Percentiles rank a stretch among this genome's conserved stretches.
Conservation (phyloP, 2,888 invertebrate genomes). For the Synergus gifuensis region DNA sequence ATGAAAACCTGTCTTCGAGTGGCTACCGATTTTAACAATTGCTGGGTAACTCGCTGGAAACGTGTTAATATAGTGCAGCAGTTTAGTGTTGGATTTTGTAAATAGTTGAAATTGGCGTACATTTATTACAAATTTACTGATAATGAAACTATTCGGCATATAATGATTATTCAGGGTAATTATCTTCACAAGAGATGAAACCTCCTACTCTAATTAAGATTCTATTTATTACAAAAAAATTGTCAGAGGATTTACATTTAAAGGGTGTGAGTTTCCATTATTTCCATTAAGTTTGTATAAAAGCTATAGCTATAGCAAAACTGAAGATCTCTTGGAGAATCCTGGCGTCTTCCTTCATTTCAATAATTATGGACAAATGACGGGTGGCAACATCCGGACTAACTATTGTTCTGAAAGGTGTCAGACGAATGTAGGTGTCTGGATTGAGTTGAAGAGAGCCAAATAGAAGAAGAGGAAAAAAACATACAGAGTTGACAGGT, state of each 20-base stretch:
- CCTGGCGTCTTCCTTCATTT: constrained; percentile 47
- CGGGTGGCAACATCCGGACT: constrained; percentile 54
- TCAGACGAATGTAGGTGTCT: constrained; percentile 40
- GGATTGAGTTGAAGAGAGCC: constrained; percentile 34
- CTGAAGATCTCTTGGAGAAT: background rate
- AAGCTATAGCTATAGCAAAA: background rate
- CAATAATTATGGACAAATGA: constrained; percentile 54
- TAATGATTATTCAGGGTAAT: too few species aligned
- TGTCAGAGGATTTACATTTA: too few species aligned
- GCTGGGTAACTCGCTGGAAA: background rate
- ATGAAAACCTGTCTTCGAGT: constrained; percentile 50
- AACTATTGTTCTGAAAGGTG: constrained; percentile 51
- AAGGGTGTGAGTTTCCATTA: background rate
- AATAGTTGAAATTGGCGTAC: background rate
- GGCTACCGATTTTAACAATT: constrained; percentile 38
- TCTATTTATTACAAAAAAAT: too few species aligned
- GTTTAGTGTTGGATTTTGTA: background rate
- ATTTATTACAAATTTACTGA: too few species aligned
- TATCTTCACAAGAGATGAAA: too few species aligned
- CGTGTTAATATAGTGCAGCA: constrained; percentile 2
- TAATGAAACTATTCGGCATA: too few species aligned
- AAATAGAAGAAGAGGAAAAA: constrained; percentile 10
- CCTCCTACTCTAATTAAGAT: too few species aligned
- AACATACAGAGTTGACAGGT: constrained; percentile 4
- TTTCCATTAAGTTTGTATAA: background rate